phyloP scores from a whole-genome alignment of 2,113 vertebrate genomes.

The Nothocercus nigrocapillus region DNA sequence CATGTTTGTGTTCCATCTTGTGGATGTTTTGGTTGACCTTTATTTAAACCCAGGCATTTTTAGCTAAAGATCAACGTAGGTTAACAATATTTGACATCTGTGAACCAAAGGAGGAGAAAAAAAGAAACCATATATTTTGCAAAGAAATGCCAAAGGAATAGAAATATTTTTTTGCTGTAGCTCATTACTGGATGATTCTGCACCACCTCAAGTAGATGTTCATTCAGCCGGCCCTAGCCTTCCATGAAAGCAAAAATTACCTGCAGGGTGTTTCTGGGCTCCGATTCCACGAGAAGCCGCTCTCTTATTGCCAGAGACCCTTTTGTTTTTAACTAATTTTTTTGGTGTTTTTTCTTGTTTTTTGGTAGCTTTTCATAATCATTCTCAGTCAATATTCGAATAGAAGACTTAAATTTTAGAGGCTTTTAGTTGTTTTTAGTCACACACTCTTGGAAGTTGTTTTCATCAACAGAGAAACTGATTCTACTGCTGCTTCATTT shows the following conservation, averaged over 20 bases:
- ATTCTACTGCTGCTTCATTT: not conserved
- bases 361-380: not conserved
- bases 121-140: not conserved
- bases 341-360: not conserved
- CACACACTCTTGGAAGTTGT: not conserved
- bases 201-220: not conserved
- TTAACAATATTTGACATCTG: constrained; percentile 17
- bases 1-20: not conserved
- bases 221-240: not conserved
- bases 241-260: not conserved
- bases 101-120: not conserved
- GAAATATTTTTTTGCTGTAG: not conserved
- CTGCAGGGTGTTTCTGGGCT: not conserved
- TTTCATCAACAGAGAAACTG: not conserved
- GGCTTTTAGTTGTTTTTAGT: not conserved
- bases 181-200: not conserved
- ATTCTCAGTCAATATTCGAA: not conserved
- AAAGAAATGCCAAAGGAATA: not conserved
- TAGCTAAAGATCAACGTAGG: constrained; percentile 16
- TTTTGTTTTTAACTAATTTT: not conserved
- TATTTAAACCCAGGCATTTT: not conserved
- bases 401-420: not conserved
- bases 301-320: not conserved
- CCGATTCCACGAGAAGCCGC: not conserved
- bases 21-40: not conserved